Base-by-base conservation (phyloP, 2,888 invertebrate genomes). In the Trissoscelio sp. region DNA sequence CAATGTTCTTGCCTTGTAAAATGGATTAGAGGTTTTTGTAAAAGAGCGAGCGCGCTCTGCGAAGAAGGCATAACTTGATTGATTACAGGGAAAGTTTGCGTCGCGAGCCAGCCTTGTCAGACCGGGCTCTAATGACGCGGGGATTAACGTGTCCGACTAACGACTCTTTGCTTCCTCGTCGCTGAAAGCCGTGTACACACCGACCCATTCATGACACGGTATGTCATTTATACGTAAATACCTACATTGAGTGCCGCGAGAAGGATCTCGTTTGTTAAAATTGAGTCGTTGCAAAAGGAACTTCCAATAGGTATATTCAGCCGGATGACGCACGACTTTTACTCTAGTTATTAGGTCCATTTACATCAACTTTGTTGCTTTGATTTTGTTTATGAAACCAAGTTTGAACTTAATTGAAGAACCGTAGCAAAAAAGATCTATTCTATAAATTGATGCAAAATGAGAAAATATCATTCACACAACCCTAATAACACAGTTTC, bases 21-120 rank as follows among this genome's bases (percentile, higher is more conserved):
- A 79, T 44, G 66, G 66, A 79, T 79, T 73, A 79, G 46, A 73
- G 79, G 67, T 67, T 79, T 79, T 79, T 72, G 39, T 58, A 44
- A 66, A 72, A 72, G 62, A 57, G 31, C 62, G 55, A 77, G 31
- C 42, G 69, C 55, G n/a, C n/a, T 58, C 16, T 12, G 22, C 60
- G 60, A 70, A 79, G 73, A 79, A 73, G 70, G 73, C 73, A 73
- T 73, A 79, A 79, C 73, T 73, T 79, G 79, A 79, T 79, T 79
- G 79, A 79, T 79, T 73, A 73, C 79, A 79, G 79, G 60, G 42
- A 79, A 79, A 79, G 53, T 67, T 73, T 58, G 53, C 53, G 73
- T 55, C 67, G 60, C 64, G 70, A 64, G 28, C 34, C 60, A 42
- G 60, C 55, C 39, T 42, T 31, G 70, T 57, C 78, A 44, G 69